Conservation (phyloP, 2,888 invertebrate species). For the Stegana nigrithorax region DNA sequence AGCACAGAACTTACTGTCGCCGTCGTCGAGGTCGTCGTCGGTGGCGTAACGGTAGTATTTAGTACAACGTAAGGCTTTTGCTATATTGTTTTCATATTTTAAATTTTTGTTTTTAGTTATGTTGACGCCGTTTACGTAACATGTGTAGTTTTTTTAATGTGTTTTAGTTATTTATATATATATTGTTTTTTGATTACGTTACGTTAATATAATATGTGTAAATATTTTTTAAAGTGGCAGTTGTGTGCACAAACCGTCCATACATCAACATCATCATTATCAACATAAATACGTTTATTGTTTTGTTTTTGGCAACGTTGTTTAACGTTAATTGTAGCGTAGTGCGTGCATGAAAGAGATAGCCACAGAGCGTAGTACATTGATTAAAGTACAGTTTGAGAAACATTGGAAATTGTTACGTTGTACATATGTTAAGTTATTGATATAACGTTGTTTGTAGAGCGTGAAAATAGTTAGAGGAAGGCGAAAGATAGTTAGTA, state of each 20-base stretch:
- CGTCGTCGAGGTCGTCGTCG: too few relatives aligned
- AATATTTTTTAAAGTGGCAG: background rate
- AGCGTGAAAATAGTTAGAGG: slow-evolving; percentile 25
- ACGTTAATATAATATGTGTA: background rate
- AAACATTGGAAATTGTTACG: slow-evolving; percentile 9
- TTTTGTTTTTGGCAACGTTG: slow-evolving; percentile 1
- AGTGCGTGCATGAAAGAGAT: background rate
- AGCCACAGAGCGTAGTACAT: background rate
- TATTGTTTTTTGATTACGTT: background rate
- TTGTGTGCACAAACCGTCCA: slow-evolving; percentile 11
- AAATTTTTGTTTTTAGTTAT: too few relatives aligned
- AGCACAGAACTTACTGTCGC: slow-evolving; percentile 42
- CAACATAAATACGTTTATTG: background rate
- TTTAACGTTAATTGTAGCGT: slow-evolving; percentile 12
- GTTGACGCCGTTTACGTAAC: background rate
- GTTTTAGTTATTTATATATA: background rate
- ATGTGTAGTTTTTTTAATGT: background rate
- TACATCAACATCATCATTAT: background rate
- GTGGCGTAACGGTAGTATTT: slow-evolving; percentile 7
- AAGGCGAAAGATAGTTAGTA: slow-evolving; percentile 39
- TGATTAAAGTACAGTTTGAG: slow-evolving; percentile 1
- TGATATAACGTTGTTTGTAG: slow-evolving; percentile 26
- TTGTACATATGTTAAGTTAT: background rate
- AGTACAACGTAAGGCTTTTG: slow-evolving; percentile 15
- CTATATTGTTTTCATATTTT: slow-evolving; percentile 8